Evolutionary conservation across 2,797 vertebrate genomes (phyloP).

Genomic region (Picus viridis): DNA sequence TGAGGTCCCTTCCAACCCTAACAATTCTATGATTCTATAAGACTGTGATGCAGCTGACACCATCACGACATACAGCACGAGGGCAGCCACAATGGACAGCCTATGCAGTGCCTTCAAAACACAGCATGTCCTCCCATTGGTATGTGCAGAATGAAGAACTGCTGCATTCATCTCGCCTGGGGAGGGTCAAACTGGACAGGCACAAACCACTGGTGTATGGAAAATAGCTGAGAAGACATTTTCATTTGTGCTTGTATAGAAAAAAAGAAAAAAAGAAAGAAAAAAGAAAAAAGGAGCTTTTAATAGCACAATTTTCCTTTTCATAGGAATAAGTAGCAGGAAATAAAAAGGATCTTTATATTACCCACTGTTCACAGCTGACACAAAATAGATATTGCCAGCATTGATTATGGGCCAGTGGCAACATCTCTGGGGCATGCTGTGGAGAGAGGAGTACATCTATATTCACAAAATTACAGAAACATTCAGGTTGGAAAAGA

Average conservation of each 20-base stretch:
- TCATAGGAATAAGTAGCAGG: neutral
- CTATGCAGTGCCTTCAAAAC: neutral
- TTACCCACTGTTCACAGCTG: neutral
- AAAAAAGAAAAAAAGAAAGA: neutral
- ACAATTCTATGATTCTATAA: no score
- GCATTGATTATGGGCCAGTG: neutral
- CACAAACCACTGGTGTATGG: neutral
- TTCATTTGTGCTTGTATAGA: neutral
- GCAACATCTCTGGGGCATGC: neutral
- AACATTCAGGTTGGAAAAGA: no score
- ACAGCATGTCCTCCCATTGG: fast-evolving
- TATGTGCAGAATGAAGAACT: slow-evolving; percentile 13
- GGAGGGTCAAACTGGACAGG: slow-evolving; percentile 1
- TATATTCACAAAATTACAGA: neutral
- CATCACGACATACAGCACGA: neutral
- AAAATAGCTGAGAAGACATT: slow-evolving; percentile 23
- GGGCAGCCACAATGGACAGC: neutral
- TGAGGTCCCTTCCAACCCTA: no score
- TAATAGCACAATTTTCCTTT: slow-evolving; percentile 15
- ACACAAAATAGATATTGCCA: neutral
- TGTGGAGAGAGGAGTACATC: neutral
- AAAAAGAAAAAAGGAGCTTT: neutral
- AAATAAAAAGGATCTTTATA: slow-evolving; percentile 40
- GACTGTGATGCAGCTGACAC: neutral
- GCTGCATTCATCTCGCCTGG: neutral